Percentiles rank a stretch among this genome's conserved stretches.
These are phyloP conservation scores for Drosophila albomicans DNA, from an alignment of 1,140 invertebrate species.

Conservation along the genomic window DNA sequence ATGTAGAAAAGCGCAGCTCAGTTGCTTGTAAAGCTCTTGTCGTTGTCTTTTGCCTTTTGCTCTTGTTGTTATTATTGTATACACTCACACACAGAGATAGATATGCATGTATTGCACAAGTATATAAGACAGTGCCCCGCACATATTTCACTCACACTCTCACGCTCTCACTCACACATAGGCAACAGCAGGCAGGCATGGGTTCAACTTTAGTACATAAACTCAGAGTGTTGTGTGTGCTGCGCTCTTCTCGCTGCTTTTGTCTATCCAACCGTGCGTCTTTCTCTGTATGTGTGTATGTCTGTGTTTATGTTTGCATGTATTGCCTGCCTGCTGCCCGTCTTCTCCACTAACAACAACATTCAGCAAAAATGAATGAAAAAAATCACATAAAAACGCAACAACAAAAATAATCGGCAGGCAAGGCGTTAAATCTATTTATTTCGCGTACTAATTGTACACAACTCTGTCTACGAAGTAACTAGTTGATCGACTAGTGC, in stretches of 20 bases:
- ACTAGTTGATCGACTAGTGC: conserved; percentile 3
- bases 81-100: conserved; percentile 34
- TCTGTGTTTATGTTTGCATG: conserved; percentile 20
- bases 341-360: conserved; percentile 30
- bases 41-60: conserved; percentile 51
- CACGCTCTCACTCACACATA: conserved; percentile 41
- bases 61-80: conserved; percentile 50
- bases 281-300: conserved; percentile 29
- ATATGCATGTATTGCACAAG: conserved; percentile 5
- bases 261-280: conserved; percentile 76
- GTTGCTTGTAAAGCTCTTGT: conserved; percentile 49
- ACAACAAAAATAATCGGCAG: conserved; percentile 42
- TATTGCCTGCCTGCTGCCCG: conserved; percentile 19
- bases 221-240: conserved; percentile 36
- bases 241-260: conserved; percentile 74
- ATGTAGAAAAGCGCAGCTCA: conserved; percentile 38
- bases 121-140: conserved; percentile 32
- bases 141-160: conserved; percentile 59
- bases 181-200: conserved; percentile 48
- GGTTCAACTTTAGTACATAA: conserved; percentile 77
- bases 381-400: conserved; percentile 56
- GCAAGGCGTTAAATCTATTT: conserved; percentile 64
- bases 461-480: background rate
- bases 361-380: conserved; percentile 43
- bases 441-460: conserved; percentile 47